A percentile compares a stretch with the other conserved stretches of the same genome.
Conservation (phyloP, 2,113 vertebrate genomes). For the Nicator chloris region DNA sequence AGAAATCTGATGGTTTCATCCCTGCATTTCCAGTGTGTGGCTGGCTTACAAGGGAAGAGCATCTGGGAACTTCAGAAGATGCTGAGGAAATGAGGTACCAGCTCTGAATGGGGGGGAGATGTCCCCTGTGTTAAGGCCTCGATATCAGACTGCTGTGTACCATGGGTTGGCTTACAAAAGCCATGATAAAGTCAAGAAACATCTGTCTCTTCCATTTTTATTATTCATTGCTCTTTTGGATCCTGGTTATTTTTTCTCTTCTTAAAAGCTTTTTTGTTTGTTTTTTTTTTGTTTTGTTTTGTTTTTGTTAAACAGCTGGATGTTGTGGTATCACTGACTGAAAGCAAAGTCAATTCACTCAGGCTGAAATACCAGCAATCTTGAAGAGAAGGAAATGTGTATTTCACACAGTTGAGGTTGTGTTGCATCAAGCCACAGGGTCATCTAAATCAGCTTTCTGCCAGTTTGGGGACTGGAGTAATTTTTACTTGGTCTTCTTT, state of each 20-base stretch:
- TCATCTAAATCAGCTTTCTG: not conserved
- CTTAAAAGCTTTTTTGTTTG: not conserved
- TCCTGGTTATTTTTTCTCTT: not conserved
- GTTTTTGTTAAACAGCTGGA: not conserved
- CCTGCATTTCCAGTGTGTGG: not conserved
- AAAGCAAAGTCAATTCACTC: not conserved
- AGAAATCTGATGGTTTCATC: not conserved
- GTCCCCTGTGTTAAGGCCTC: not conserved
- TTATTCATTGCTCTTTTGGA: not conserved
- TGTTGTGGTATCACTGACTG: not conserved
- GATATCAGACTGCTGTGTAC: rapidly evolving
- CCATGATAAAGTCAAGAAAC: not conserved
- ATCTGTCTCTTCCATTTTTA: not conserved
- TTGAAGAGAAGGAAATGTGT: not conserved
- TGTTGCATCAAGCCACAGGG: not conserved
- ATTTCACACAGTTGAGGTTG: not conserved
- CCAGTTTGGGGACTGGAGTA: not conserved
- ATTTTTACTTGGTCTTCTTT: not conserved
- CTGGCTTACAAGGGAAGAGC: not conserved
- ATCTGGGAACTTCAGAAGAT: not conserved
- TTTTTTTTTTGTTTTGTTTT: not conserved
- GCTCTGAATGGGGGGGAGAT: not conserved
- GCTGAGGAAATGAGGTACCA: not conserved
- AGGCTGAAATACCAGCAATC: not conserved
- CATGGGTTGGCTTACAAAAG: not conserved